phyloP scores from a whole-genome alignment of 2,888 invertebrate species.

The Scaptomyza tumidula region DNA sequence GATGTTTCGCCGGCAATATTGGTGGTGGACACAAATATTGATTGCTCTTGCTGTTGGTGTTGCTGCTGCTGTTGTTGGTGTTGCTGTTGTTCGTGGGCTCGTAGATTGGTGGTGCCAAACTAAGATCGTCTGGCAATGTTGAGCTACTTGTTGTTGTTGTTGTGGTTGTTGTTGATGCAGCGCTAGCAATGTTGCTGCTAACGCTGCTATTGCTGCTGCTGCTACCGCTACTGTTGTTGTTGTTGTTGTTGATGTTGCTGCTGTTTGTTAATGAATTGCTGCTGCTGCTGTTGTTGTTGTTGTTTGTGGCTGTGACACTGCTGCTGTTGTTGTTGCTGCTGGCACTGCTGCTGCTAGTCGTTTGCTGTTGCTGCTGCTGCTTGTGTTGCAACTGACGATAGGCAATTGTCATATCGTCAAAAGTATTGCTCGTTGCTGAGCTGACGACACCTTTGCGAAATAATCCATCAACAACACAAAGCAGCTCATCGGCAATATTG shows the following conservation, averaged over 20 bases:
- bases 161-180: slow-evolving; percentile 31
- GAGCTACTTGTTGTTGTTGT: slow-evolving; percentile 49
- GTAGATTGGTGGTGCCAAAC: slow-evolving; percentile 82
- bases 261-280: slow-evolving; percentile 13
- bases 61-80: slow-evolving; percentile 15
- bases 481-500: slow-evolving; percentile 71
- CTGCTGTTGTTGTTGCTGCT: slow-evolving; percentile 28
- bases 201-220: slow-evolving; percentile 41
- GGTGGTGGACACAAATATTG: slow-evolving; percentile 19
- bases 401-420: slow-evolving; percentile 82
- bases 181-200: slow-evolving; percentile 44
- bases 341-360: slow-evolving; percentile 37
- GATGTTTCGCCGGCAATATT: slow-evolving; percentile 78
- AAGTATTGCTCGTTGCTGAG: slow-evolving; percentile 76
- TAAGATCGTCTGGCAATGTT: slow-evolving; percentile 68
- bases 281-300: slow-evolving; percentile 11
- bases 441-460: slow-evolving; percentile 78
- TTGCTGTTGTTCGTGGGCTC: slow-evolving; percentile 64
- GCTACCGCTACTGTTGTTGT: slow-evolving; percentile 17
- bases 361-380: slow-evolving; percentile 39
- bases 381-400: slow-evolving; percentile 76
- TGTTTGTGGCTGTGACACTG: slow-evolving; percentile 26
- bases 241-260: slow-evolving; percentile 45
- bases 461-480: slow-evolving; percentile 76
- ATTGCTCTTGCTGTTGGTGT: slow-evolving; percentile 6